Evolutionary conservation across 2,113 vertebrate genomes (phyloP).

Genomic region (Cyanoliseus patagonus): DNA sequence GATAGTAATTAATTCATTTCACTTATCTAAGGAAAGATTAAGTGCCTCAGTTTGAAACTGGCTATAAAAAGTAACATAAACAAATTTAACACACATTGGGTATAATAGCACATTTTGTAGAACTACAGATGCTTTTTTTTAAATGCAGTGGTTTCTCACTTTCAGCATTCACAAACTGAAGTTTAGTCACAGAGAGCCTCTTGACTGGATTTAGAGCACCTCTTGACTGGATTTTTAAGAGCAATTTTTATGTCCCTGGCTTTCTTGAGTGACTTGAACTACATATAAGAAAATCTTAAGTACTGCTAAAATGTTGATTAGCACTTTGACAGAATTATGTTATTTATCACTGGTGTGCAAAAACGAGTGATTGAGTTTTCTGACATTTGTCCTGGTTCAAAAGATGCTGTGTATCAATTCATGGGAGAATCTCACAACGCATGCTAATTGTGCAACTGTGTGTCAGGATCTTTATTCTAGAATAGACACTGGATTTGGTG

Average conservation of each 20-base stretch:
- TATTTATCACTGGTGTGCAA: background rate
- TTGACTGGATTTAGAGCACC: background rate
- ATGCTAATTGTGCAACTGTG: background rate
- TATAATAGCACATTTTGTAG: background rate
- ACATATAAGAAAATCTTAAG: background rate
- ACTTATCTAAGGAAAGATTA: slow-evolving; percentile 11
- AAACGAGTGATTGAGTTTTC: background rate
- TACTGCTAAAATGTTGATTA: background rate
- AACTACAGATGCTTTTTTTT: background rate
- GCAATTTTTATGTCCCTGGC: background rate
- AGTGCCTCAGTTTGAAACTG: background rate
- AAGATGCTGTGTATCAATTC: background rate
- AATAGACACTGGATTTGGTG: background rate
- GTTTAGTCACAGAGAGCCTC: background rate
- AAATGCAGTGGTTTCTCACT: slow-evolving; percentile 18
- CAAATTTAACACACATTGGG: background rate
- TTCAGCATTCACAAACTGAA: background rate
- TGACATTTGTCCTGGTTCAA: background rate
- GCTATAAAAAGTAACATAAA: slow-evolving; percentile 44
- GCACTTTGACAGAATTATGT: background rate
- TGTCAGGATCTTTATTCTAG: background rate
- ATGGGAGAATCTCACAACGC: background rate
- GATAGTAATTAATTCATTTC: slow-evolving; percentile 42
- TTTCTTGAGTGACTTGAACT: background rate
- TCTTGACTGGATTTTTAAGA: background rate